Evolutionary conservation across 2,797 vertebrate species (phyloP), one percentile per base, ranked within the genome.

Genomic region (Anabacerthia variegaticeps): DNA sequence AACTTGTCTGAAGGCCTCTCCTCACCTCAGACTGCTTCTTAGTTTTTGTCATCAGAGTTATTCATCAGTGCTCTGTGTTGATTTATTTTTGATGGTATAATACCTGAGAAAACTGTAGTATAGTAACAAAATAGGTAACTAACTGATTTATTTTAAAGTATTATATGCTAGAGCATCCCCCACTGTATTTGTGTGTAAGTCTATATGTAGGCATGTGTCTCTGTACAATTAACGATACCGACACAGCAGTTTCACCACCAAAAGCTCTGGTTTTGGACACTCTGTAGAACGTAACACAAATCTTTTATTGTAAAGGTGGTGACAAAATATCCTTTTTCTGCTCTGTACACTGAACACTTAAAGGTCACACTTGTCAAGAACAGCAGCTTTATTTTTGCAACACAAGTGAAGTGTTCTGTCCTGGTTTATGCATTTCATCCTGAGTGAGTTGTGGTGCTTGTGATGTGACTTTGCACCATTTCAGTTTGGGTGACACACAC

Each of bases 311-410:
- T 71, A 30, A 65, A 89, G 20, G 41, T 71, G 81, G 48, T 65
- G 41, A 54, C 78, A 71, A 83, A 92, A 77, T 80, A 67, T 13
- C 36, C 30, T 74, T 65, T 87, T 87, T 69, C 56, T 88, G n/a
- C 82, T 62, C 48, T 37, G 13, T 83, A 54, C 39, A 14, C 37
- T 30, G 30, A 61, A 56, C 69, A 55, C 46, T 72, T 85, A 91
- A 94, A 94, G 67, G 72, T 94, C 88, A 58, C 2, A 4, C 86
- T 85, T 87, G 77, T 89, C 2, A 5, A 74, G n/a, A 89, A 20
- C 54, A 89, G 78, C 49, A 83, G n/a, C 75, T 92, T 93, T 81
- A 55, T 92, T 93, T 94, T 43, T 88, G 26, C 27, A 48, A 3
- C 34, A 11, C 17, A 49, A 62, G 51, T 56, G 76, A 63, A 81